These are phyloP conservation scores for Zhengitettix transpicula DNA, from an alignment of 2,888 invertebrate species.

Conservation along the genomic window DNA sequence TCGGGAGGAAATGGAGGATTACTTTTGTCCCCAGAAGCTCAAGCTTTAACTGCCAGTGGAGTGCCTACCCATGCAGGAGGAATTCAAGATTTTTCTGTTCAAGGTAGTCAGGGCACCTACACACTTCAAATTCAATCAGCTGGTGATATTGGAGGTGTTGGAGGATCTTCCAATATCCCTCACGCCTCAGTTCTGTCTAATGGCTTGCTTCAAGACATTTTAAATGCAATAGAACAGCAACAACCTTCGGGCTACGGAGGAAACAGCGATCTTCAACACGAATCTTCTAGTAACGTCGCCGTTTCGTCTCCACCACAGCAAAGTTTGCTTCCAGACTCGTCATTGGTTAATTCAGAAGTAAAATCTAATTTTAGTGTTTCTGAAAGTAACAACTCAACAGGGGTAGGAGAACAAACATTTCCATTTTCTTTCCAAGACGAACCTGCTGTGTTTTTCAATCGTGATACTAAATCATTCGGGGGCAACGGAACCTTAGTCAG, in stretches of 20 bases:
- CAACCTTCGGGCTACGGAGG: conserved; percentile 4
- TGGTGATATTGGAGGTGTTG: conserved; percentile 31
- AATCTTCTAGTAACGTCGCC: background rate
- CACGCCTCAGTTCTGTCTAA: conserved; percentile 65
- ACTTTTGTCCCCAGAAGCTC: background rate
- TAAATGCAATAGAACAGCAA: conserved; percentile 68
- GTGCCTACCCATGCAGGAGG: background rate
- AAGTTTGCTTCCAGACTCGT: background rate
- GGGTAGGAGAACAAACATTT: conserved; percentile 21
- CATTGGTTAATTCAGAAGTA: background rate
- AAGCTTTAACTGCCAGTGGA: background rate
- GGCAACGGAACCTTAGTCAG: background rate
- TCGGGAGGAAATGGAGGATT: background rate
- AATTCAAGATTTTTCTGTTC: conserved; percentile 30
- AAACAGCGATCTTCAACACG: conserved; percentile 6
- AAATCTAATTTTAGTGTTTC: background rate
- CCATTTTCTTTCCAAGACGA: conserved; percentile 33
- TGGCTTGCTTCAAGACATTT: conserved; percentile 60
- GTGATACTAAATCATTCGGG: background rate
- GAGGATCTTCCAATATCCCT: conserved; percentile 33
- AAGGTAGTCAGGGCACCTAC: conserved; percentile 39
- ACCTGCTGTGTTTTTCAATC: conserved; percentile 37
- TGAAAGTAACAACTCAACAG: conserved; percentile 2
- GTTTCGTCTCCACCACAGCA: background rate
- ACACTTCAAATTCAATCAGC: conserved; percentile 62